Base-by-base conservation (phyloP, 1,140 invertebrate species). In the Wiebesia pumilae region DNA sequence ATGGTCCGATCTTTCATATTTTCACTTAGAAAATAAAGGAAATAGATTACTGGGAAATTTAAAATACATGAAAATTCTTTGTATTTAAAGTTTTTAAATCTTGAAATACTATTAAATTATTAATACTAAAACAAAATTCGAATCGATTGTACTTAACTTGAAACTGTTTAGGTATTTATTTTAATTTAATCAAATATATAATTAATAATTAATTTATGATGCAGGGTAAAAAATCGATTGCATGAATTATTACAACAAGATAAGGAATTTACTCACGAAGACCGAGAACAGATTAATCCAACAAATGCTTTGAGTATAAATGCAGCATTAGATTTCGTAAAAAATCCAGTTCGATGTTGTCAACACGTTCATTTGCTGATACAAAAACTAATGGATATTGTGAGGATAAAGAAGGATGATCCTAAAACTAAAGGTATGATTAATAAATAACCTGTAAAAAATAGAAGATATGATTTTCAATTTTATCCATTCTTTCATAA, bases 271-370 rank as follows among this genome's bases (percentile, higher is more conserved):
- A 97, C 96, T 0, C 94, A 94, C 14, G 97, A 98, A 91, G 98
- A 99, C 93, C 95, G 96, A 81, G 95, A 96, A 87, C 95, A 96
- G 90, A 97, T 99, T 81, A 99, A 99, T 95, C 98, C 98, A 30
- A 97, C 97, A 88, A 96, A 96, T 88, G 97, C 98, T 27, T 95
- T 97, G 73, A 98, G 97, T 88, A 97, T 99, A 88, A 95, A 95
- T 80, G 96, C 97, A 90, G 98, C 98, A 0, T 94, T 99, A 93
- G 96, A 98, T 90, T 98, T 98, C 94, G 98, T 99, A 0, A 98
- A 98, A 93, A 99, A 99, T 95, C 99, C 99, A 0, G 97, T 97
- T 30, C 96, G 96, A 91, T 98, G 98, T 94, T 99, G 99, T 93
- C 96, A 97, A 89, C 96, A 97, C 90, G 97, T 99, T 51, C 96